Base-by-base conservation (phyloP, 2,888 invertebrate species). In the Zootermopsis nevadensis region DNA sequence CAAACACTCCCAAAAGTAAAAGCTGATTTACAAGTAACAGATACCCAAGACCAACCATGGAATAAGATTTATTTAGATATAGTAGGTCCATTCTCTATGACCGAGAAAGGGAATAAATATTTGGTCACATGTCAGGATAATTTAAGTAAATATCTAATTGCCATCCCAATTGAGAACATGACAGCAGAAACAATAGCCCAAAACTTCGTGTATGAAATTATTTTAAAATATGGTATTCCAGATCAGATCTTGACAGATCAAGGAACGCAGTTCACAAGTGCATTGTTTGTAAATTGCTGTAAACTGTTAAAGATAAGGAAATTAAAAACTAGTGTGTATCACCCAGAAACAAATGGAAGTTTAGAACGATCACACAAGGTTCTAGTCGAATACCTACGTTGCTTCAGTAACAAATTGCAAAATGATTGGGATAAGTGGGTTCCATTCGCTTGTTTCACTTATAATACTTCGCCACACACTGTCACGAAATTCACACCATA, bases 291-390 rank as follows among this genome's bases (percentile, higher is more conserved):
- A 86, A 84, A 86, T 48, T 35, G 76, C 33, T 81, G 33, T 30
- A 55, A 81, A 82, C 42, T 83, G 35, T 69, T 76, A 81, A 82
- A 81, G 80, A 84, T 84, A 83, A 79, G 72, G 76, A 81, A 83
- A 77, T 81, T 83, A 80, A 53, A 79, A 55, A 83, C 81, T 80
- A 77, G 42, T 83, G 77, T 60, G 35, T 82, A 82, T 83, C 82
- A 77, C 80, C 31, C 80, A 76, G 76, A 69, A 85, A 86, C 83
- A 86, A 86, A 82, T 15, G 42, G 67, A 12, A 67, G 27, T 48
- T 12, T 77, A 3, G 77, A 77, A 31, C 7, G 77, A 15, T 33
- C 77, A 24, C 77, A 77, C 24, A 53, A 30, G 10, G 30, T 53
- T 7, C 6, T 80, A 22, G 53, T 80, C 22, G 79, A 80, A 80